Base-by-base conservation (phyloP, 2,888 invertebrate species). In the Resseliella maxima region DNA sequence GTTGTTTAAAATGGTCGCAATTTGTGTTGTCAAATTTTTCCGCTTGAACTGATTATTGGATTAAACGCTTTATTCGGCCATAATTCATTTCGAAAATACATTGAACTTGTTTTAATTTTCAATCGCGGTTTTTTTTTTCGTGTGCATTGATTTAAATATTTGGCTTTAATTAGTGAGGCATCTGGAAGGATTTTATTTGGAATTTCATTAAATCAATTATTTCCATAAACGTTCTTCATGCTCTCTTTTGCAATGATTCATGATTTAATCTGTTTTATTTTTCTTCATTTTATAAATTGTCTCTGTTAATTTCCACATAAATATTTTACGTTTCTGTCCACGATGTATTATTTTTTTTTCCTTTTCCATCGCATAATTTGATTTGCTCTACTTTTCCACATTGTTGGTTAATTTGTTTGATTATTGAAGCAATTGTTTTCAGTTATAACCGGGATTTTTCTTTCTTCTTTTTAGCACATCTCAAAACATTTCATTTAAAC, bases 341-440 rank as follows among this genome's bases (percentile, higher is more conserved):
- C 31, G 27, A n/a, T 59, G 5, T 2, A 27, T 8, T 72, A 21
- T 31, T 35, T 6, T 31, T 31, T 15, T 35, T 59, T 27, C 3
- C 3, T 59, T 59, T 59, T 2, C 6, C 72, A 59, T 59, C 31
- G 12, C 72, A 31, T 27, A 59, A 50, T 59, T 59, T 24, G 59
- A 59, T 72, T 1, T 31, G 15, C 72, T 72, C 72, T 72, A 2
- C 1, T 31, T 72, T 31, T 72, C 18, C 15, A 5, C 27, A 15
- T 31, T 72, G 24, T 24, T 59, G 24, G 24, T 72, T 72, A 8
- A 15, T 72, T 72, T 72, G 72, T 72, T 72, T 72, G 72, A 72
- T 72, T 72, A 31, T 31, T 31, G 72, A 15, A 31, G 31, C 15
- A 31, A 31, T 72, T 72, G 15, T 31, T 35, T 59, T 24, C 50